Evolutionary conservation across 2,888 invertebrate species (phyloP), one percentile per base, ranked within the genome.

Genomic region (Mallateleia sp.): DNA sequence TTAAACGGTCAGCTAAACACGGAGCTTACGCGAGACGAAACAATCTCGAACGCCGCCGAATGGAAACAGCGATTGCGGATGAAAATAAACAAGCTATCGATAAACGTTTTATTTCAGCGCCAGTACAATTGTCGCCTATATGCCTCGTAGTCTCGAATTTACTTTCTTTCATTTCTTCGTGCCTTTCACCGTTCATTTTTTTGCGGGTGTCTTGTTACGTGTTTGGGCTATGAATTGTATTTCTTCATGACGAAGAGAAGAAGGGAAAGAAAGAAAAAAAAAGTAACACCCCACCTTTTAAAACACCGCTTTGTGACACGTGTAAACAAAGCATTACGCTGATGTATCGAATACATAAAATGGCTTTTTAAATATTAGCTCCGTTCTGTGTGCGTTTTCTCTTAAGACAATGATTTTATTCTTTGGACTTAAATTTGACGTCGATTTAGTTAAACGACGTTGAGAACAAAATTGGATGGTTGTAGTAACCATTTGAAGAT

Each of bases 1-100:
- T 94, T 93, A 93, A 94, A 93, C 90, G 92, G 92, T 91, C 89
- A 92, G 93, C 93, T 92, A 93, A 94, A 92, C 92, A 92, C 92
- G 91, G 87, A 89, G 91, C 87, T 90, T 38, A 45, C 90, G 89
- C 93, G 92, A 94, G 94, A 94, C 93, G 93, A 94, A 94, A 94
- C 93, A 94, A 94, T 94, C 93, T 91, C 88, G 88, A 78, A 86
- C 90, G 91, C 91, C 89, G 89, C 91, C 69, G 28, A 79, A 79
- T 69, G 22, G 50, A 18, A 22, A 50, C 20, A 18, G 7, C 32
- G 38, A 50, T 25, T 58, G 72, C 56, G 28, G 86, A 75, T 81
- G 80, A 84, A 86, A 89, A 87, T 84, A 86, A 88, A 85, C 82
- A 79, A 74, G 77, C 66, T 67, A 60, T 66, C 79, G 86, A 87